Evolutionary conservation across 2,113 vertebrate species (phyloP), one percentile per base, ranked within the genome.

Genomic region (Petaurus breviceps): DNA sequence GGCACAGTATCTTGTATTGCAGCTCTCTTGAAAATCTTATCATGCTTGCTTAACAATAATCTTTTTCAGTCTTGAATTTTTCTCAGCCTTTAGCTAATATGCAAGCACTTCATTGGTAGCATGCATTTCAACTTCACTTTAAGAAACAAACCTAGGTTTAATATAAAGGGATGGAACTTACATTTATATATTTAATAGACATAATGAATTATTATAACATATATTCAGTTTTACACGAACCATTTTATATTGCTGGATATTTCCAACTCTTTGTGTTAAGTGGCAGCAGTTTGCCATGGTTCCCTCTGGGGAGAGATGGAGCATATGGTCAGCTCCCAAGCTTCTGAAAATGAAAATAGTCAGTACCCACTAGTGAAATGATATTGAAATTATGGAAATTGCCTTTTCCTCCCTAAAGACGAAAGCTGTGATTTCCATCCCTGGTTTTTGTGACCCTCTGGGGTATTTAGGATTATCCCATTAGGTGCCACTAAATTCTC

Each of bases 321-420:
- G 53, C 98, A 98, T 98, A 98, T 98, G 98, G 97, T 98, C 97
- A 98, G 90, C 94, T 98, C 96, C 94, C 22, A 95, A 95, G 95
- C 91, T 97, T 96, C 97, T 98, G 97, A 98, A 98, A 98, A 97
- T 97, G 50, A 89, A 94, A 93, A 93, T 98, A 94, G 95, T 97
- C 97, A 94, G 96, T 97, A 98, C 61, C 95, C n/a, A 98, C 97
- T 97, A 98, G 98, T 96, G 98, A 98, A 98, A 98, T 84, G 55
- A 98, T 98, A 97, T 98, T 96, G 96, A 96, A 98, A 97, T 97
- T 97, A 95, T 94, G 95, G 96, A 98, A 98, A 98, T 98, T 98
- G 92, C 95, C 96, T 93, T 91, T 97, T 97, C 97, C 94, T 97
- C 97, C 98, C 97, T 96, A 95, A 98, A 98, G 98, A 98, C 95